Evolutionary conservation across 2,888 invertebrate species (phyloP).

Genomic region (Torymus aiolomorphi): DNA sequence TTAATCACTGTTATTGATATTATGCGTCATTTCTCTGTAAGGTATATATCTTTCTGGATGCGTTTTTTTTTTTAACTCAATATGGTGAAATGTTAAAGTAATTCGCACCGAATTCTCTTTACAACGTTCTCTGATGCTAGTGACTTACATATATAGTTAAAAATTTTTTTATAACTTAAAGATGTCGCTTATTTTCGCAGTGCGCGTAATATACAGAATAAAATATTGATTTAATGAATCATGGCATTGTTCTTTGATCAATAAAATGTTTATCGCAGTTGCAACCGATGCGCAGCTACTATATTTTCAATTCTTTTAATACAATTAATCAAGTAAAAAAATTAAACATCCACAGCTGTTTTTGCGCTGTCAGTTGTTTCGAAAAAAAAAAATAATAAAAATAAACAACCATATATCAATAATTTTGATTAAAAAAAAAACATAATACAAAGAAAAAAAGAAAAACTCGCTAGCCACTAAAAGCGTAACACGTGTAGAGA

Average conservation of each 20-base stretch:
- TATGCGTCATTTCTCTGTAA: constrained; percentile 60
- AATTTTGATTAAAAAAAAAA: constrained; percentile 45
- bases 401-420: constrained; percentile 46
- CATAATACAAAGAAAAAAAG: constrained; percentile 43
- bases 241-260: constrained; percentile 45
- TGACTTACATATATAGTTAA: constrained; percentile 12
- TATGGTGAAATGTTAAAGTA: constrained; percentile 26
- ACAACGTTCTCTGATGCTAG: constrained; percentile 22
- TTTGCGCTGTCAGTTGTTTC: constrained; percentile 13
- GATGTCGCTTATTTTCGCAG: constrained; percentile 15
- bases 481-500: constrained; percentile 24
- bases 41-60: constrained; percentile 55
- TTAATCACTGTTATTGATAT: constrained; percentile 62
- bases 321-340: constrained; percentile 34
- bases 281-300: constrained; percentile 3
- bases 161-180: constrained; percentile 16
- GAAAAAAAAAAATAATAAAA: constrained; percentile 22
- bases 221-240: constrained; percentile 24
- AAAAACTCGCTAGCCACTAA: constrained; percentile 28
- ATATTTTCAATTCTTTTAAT: not conserved
- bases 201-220: constrained; percentile 20
- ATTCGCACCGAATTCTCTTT: not conserved
- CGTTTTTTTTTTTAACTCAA: constrained; percentile 28
- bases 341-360: constrained; percentile 38
- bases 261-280: constrained; percentile 41